phyloP scores from a whole-genome alignment of 2,113 vertebrate species.

The Todiramphus chloris region DNA sequence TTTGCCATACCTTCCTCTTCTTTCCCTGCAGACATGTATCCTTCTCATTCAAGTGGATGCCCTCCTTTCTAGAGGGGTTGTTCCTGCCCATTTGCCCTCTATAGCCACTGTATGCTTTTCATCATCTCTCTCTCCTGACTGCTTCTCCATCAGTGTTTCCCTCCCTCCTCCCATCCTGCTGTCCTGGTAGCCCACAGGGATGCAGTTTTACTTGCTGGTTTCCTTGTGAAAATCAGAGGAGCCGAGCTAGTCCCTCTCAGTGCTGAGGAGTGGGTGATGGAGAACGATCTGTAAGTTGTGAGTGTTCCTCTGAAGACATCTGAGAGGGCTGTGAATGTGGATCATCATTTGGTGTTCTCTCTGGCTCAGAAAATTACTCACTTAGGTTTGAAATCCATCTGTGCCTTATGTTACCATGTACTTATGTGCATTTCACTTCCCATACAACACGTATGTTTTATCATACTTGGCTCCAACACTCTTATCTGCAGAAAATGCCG shows the following conservation, averaged over 20 bases:
- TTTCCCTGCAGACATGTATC: not conserved
- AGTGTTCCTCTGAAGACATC: not conserved
- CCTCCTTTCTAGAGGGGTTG: not conserved
- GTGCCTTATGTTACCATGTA: not conserved
- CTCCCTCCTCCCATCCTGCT: not conserved
- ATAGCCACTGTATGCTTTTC: not conserved
- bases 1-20: not conserved
- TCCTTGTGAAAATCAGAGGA: not conserved
- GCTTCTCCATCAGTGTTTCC: not conserved
- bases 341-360: slow-evolving; percentile 11
- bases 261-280: not conserved
- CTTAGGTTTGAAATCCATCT: slow-evolving; percentile 5
- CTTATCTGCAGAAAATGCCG: not conserved
- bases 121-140: not conserved
- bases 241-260: not conserved
- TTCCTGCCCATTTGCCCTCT: not conserved
- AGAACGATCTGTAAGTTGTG: not conserved
- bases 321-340: not conserved
- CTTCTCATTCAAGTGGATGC: not conserved
- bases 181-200: not conserved
- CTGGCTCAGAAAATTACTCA: not conserved
- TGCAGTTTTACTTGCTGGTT: not conserved
- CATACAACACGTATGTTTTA: fast-evolving
- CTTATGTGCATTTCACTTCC: not conserved
- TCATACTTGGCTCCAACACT: not conserved